Base-by-base conservation (phyloP, 64 coral and sea anemone species). In the Montipora capricornis region DNA sequence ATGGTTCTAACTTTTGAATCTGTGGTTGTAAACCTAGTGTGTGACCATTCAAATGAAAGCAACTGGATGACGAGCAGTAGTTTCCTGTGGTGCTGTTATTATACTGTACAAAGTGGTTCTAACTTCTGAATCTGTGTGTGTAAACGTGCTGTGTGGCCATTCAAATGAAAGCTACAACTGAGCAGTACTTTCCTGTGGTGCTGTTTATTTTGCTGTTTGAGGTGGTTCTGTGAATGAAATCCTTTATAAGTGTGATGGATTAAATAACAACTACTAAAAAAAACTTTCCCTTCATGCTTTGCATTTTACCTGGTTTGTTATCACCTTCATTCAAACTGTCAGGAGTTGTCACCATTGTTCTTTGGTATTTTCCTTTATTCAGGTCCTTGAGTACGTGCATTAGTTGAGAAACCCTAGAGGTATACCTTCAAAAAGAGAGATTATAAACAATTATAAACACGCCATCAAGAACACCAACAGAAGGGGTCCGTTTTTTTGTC, bases 321-420 rank as follows among this genome's bases (percentile, higher is more conserved):
- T 81, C 68, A 17, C 92, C 89, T 29, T 82, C 93, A 8, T 75
- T 74, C 44, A 24, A 45, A 61, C 26, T 60, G 44, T 49, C 20
- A 4, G 20, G 5, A 71, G 68, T 92, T 44, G 92, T 71, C 6
- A 99, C 44, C 92, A 96, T 91, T 8, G 98, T 99, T 45, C 98
- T 89, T 73, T 96, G 95, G 80, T 99, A 99, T 69, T 90, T 52
- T 12, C 98, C 98, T 94, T 80, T 82, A 87, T 95, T 99, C 1
- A 99, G 90, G 14, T 99, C 98, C 57, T 87, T 91, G n/a, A 99
- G 80, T 49, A 99, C 98, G 57, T 77, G 68, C 80, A 96, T 99
- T 49, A 99, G 83, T 13, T 93, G 90, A 9, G 95, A 92, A 0
- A 99, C 98, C 87, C 98, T 95, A 11, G 95, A 95, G 80, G 98